Conservation (phyloP, 1,140 invertebrate genomes). For the Harpegnathos saltator region DNA sequence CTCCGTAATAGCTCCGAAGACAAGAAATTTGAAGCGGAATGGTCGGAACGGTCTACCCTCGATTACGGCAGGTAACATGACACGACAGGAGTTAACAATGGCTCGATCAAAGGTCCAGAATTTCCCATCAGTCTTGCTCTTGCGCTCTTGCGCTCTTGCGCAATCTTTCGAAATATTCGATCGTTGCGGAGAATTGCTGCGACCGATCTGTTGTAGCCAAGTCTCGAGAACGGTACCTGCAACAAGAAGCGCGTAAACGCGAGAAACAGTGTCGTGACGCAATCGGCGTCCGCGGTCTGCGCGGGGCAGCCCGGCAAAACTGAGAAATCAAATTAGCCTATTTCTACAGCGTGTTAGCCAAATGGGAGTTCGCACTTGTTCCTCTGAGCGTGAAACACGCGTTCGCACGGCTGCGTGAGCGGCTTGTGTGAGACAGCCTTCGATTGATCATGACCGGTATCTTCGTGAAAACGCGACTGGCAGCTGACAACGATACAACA, state of each 20-base stretch:
- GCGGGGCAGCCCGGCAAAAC: slow-evolving; percentile 18
- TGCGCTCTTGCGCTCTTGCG: no score
- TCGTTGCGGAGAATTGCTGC: slow-evolving; percentile 28
- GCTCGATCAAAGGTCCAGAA: slow-evolving; percentile 3
- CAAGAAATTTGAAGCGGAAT: background rate
- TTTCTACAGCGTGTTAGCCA: background rate
- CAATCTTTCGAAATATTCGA: slow-evolving; percentile 47
- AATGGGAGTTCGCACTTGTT: background rate
- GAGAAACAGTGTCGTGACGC: slow-evolving; percentile 24
- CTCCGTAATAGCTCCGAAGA: background rate
- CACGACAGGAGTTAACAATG: slow-evolving; percentile 8
- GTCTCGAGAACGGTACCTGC: slow-evolving; percentile 38
- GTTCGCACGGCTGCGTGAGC: background rate
- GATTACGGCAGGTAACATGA: slow-evolving; percentile 1
- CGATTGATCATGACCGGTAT: background rate
- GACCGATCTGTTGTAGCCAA: slow-evolving; percentile 10
- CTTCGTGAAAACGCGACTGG: background rate
- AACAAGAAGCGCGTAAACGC: slow-evolving; percentile 49
- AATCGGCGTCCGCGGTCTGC: background rate
- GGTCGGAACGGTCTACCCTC: background rate
- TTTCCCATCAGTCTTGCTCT: slow-evolving; percentile 33
- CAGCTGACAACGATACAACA: background rate
- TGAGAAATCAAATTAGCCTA: slow-evolving; percentile 18
- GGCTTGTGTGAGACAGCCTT: no score
- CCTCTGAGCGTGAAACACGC: background rate